A percentile compares a stretch with the other conserved stretches of the same genome.
phyloP scores from a whole-genome alignment of 2,888 invertebrate genomes.

The Gasteruption jaculator region DNA sequence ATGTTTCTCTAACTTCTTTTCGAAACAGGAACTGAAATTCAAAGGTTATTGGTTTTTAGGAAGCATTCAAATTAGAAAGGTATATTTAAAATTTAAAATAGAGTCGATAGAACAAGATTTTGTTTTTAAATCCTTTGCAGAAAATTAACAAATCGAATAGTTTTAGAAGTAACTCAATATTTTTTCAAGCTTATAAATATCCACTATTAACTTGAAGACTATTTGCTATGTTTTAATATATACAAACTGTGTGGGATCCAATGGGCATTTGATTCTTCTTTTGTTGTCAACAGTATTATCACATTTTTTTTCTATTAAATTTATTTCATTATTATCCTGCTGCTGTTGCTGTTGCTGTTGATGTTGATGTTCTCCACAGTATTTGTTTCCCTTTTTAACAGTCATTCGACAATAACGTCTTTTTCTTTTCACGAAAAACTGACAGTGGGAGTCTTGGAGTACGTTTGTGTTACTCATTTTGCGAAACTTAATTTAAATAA shows the following conservation, averaged over 20 bases:
- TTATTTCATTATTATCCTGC: too few species aligned
- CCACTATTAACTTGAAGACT: too few species aligned
- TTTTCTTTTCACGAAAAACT: slow-evolving; percentile 63
- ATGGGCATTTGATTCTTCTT: slow-evolving; percentile 63
- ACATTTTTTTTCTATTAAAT: background rate
- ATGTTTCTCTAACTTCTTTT: slow-evolving; percentile 66
- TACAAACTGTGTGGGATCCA: slow-evolving; percentile 70
- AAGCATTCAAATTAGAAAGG: slow-evolving; percentile 20
- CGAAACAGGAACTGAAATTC: slow-evolving; percentile 61
- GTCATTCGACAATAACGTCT: slow-evolving; percentile 75
- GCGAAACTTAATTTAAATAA: too few species aligned
- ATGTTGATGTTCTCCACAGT: slow-evolving; percentile 65
- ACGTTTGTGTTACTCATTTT: too few species aligned
- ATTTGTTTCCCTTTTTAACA: slow-evolving; percentile 63
- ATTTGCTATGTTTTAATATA: too few species aligned
- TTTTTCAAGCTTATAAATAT: too few species aligned
- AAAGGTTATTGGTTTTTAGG: slow-evolving; percentile 10
- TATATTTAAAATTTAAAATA: slow-evolving; percentile 1
- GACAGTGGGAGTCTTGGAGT: too few species aligned
- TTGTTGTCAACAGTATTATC: slow-evolving; percentile 16
- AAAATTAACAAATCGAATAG: slow-evolving; percentile 3
- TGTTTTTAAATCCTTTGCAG: background rate
- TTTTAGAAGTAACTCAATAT: too few species aligned
- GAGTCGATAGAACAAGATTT: too few species aligned
- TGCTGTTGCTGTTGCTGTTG: too few species aligned